Evolutionary conservation across 2,113 vertebrate species (phyloP).

Genomic region (Lasiurus borealis): DNA sequence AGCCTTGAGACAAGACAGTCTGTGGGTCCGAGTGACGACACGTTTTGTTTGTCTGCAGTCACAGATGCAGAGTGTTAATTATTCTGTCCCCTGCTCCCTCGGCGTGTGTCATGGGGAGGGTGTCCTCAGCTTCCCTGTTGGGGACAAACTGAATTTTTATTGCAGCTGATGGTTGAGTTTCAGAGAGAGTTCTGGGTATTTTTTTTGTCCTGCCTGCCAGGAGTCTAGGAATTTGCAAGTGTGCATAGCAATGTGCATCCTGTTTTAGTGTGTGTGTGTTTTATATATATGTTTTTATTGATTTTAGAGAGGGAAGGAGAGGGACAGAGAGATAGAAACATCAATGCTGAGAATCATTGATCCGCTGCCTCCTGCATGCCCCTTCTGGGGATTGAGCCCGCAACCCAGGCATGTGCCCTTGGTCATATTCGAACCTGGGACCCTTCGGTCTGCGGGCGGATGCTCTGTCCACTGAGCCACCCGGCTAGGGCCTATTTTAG

Average conservation of each 20-base stretch:
- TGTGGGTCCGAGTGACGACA: not conserved
- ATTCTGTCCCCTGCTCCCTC: not conserved
- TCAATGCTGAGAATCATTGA: no score
- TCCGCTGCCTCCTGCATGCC: no score
- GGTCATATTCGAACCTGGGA: no score
- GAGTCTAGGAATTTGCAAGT: constrained; percentile 1
- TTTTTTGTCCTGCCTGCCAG: not conserved
- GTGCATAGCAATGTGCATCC: not conserved
- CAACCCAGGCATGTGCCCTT: no score
- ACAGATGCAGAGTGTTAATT: not conserved
- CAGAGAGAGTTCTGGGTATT: not conserved
- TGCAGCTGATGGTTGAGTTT: not conserved
- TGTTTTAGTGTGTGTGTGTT: not conserved
- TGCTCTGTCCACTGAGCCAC: no score
- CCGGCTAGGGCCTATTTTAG: not conserved
- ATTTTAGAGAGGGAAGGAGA: no score
- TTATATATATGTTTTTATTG: no score
- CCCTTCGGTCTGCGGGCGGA: no score
- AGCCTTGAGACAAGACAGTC: not conserved
- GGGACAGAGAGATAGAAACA: no score
- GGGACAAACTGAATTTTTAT: not conserved
- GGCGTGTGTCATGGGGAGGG: not conserved
- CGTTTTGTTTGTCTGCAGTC: not conserved
- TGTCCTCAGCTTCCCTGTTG: not conserved
- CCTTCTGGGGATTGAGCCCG: no score